Evolutionary conservation across 2,888 invertebrate genomes (phyloP), one percentile per base, ranked within the genome.

Genomic region (Lasiommata megera): DNA sequence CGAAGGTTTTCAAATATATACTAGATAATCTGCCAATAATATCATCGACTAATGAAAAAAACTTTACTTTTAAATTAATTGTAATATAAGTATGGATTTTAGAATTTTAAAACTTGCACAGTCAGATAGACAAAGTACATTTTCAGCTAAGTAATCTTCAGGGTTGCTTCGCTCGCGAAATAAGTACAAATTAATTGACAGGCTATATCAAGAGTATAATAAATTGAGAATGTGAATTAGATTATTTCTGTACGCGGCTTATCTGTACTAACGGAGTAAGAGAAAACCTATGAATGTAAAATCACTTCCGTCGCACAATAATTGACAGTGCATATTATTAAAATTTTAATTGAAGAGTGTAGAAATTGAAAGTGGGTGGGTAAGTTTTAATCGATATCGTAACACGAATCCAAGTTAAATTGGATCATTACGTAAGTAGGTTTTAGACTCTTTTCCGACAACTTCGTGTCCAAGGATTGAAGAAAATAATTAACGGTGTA

Each of bases 261-360:
- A 29, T 40, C 43, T 54, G 36, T 46, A 50, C 31, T 16, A 31
- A 34, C 54, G 37, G 50, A 43, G 23, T 28, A 28, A 28, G 60
- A 61, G 51, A 54, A 54, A 40, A 53, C 37, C 51, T 58, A 60
- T 58, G 51, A 40, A 40, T 23, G 14, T 51, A 51, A 58, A 47
- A 52, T 47, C 47, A 58, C 54, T 58, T 61, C 54, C 58, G 54
- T 52, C 41, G 31, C 36, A 51, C 48, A 50, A 46, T 46, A n/a
- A 46, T 46, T 46, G 46, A 46, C 31, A 16, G 14, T 29, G 44
- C 8, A 41, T 14, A 28, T 34, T 34, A 34, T 34, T 34, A 34
- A 34, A 34, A 11, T 34, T 11, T 34, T 34, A 9, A 34, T 34
- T 34, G 11, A 34, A 34, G 34, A 11, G 34, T 34, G 3, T 11